Base-by-base conservation (phyloP, 64 coral and sea anemone species). In the Acropora tenuis region DNA sequence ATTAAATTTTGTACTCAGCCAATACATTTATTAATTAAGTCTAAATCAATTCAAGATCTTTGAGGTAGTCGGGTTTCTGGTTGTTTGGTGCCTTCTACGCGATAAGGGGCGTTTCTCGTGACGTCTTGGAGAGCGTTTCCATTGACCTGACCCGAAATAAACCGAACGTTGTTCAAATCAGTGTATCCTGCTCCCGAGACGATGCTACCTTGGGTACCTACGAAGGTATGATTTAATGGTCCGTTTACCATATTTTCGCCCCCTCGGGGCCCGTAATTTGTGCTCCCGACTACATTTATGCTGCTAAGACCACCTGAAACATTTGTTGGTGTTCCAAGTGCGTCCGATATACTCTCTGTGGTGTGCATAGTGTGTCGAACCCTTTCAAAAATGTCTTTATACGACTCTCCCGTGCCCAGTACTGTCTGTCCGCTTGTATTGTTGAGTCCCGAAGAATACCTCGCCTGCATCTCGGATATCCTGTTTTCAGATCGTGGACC, bases 291-390 rank as follows among this genome's bases (percentile, higher is more conserved):
- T 16, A 72, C n/a, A 15, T 65, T 43, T 71, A 9, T 16, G 48
- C 42, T 90, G n/a, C 10, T 8, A 4, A 43, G 1, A 41, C 65
- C 89, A 11, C 66, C 67, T n/a, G 78, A 17, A 1, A 48, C 41
- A 16, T 16, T 6, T 16, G 52, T 58, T 5, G 65, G 12, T 43
- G 65, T 8, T 42, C 69, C 40, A 42, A 81, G 89, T 15, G 41
- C 80, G 17, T 81, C 60, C 6, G 59, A 74, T 53, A 76, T 74
- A 12, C 18, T 67, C 63, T 75, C 87, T 42, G 90, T 75, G 16
- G 90, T 74, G 74, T 91, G 50, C 80, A 91, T 91, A 8, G 90
- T 91, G 6, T 84, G 46, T 77, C 80, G 50, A 60, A 85, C 90
- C 49, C 80, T 73, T 2, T 91, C 73, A 18, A 91, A 18, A 40